Base-by-base conservation (phyloP, 2,113 vertebrate species). In the Leucoraja erinaceus region DNA sequence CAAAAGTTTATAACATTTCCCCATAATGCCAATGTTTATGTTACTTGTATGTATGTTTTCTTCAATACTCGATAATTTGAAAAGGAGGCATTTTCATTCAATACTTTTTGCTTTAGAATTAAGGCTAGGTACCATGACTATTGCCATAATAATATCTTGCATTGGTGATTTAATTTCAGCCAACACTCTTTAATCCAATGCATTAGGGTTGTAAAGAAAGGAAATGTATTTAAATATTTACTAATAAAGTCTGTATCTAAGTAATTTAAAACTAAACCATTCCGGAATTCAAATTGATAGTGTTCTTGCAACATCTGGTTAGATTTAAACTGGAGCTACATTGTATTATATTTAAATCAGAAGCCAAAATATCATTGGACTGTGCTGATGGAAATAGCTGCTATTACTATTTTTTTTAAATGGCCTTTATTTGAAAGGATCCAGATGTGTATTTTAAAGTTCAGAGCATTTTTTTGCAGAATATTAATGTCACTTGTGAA, bases 251-350 rank as follows among this genome's bases (percentile, higher is more conserved):
- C 61, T 11, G 83, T 86, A 59, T 14, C 12, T 54, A n/a, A 75
- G 11, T n/a, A 61, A 61, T 84, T 10, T n/a, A 84, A 84, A 84
- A 84, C 22, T 4, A 12, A 61, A 7, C 22, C 12, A 86, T 61
- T 86, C 11, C 28, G 12, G 59, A 16, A 86, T 86, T 14, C 12
- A 14, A n/a, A 63, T 28, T 86, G 83, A 86, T n/a, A 1, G 81
- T 61, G 54, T 86, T 86, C 83, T 84, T 86, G 83, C 10, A 86
- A 86, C 83, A 86, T 86, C 83, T 61, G 56, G 56, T 86, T 86
- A 61, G 56, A 86, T 86, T 86, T 86, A 61, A 86, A n/a, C 10
- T 61, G 16, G 56, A 86, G 25, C 11, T 63, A 31, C 11, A 61
- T 10, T 84, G 83, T 47, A 47, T 79, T 16, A 61, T 84, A 59